Conservation (phyloP, 2,797 vertebrate genomes). For the Jordanella pulchra region DNA sequence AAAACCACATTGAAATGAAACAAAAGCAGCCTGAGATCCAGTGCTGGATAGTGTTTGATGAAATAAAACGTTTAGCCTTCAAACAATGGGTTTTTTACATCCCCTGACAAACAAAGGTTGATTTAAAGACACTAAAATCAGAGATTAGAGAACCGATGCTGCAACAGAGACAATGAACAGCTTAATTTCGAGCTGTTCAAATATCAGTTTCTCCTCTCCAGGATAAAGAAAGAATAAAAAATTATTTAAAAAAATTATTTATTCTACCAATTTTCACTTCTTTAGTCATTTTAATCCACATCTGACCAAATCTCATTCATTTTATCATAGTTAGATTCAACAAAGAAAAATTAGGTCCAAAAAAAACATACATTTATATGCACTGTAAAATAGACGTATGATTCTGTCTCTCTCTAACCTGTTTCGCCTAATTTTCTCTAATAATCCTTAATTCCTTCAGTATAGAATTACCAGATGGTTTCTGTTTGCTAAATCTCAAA, state of each 20-base stretch:
- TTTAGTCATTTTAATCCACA: too few species aligned
- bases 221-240: too few species aligned
- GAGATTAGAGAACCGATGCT: neutral
- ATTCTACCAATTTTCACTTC: too few species aligned
- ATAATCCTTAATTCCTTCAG: too few species aligned
- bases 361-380: neutral
- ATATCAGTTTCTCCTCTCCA: too few species aligned
- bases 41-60: neutral
- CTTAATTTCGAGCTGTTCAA: too few species aligned
- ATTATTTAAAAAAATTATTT: too few species aligned
- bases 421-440: neutral
- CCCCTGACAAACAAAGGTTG: neutral
- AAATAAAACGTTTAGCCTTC: neutral
- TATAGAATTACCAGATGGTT: neutral
- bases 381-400: neutral
- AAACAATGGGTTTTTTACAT: neutral
- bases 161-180: too few species aligned
- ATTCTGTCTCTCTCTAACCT: neutral
- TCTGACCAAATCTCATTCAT: too few species aligned
- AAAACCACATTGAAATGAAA: neutral
- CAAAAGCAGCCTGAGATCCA: neutral
- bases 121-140: neutral
- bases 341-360: neutral
- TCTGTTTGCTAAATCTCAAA: neutral
- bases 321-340: too few species aligned